Evolutionary conservation across 2,888 invertebrate genomes (phyloP).

Genomic region (Papilio elwesi): DNA sequence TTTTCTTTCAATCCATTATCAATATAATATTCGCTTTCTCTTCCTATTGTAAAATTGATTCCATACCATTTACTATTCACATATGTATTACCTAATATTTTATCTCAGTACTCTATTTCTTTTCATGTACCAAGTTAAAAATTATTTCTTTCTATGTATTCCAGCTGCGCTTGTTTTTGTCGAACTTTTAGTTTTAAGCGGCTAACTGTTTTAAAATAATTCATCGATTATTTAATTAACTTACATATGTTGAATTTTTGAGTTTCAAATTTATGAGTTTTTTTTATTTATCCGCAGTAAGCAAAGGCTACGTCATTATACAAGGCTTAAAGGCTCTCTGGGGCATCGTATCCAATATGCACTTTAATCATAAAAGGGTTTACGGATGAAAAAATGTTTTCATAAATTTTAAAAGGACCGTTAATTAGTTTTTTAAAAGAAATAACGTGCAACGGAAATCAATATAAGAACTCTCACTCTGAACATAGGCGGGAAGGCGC

Average conservation of each 20-base stretch:
- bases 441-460: too few relatives aligned
- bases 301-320: conserved; percentile 8
- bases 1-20: background rate
- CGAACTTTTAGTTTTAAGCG: too few relatives aligned
- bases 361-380: conserved; percentile 27
- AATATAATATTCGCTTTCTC: background rate
- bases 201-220: too few relatives aligned
- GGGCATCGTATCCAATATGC: conserved; percentile 10
- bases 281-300: conserved; percentile 3
- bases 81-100: too few relatives aligned
- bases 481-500: too few relatives aligned
- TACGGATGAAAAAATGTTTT: background rate
- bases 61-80: too few relatives aligned
- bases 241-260: background rate
- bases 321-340: conserved; percentile 14
- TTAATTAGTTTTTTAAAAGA: background rate
- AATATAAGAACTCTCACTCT: too few relatives aligned
- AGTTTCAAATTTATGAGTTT: background rate
- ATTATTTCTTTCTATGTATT: too few relatives aligned
- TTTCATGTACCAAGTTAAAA: too few relatives aligned
- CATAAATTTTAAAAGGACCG: background rate
- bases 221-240: too few relatives aligned
- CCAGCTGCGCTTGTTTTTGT: too few relatives aligned
- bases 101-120: too few relatives aligned
- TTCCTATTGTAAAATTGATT: background rate